Conservation (phyloP, 2,797 vertebrate genomes). For the Poeciliopsis presidionis region DNA sequence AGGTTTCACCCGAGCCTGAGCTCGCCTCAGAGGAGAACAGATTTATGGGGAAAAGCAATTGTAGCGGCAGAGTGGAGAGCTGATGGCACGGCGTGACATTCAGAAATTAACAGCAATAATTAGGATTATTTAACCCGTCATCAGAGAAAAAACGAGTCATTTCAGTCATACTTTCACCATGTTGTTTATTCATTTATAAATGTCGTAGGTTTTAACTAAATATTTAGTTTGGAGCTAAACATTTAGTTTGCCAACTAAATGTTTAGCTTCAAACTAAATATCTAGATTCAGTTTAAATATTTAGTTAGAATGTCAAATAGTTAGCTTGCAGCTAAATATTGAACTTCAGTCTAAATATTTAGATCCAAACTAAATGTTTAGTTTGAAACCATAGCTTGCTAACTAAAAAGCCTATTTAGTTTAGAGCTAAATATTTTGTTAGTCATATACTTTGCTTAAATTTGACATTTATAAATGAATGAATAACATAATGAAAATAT, state of each 20-base stretch:
- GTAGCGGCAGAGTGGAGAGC: constrained; percentile 26
- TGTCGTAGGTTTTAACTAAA: background rate
- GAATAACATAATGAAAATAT: no score
- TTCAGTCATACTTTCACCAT: background rate
- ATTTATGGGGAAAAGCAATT: constrained; percentile 49
- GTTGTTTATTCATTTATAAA: background rate
- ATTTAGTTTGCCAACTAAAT: background rate
- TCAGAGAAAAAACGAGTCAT: background rate
- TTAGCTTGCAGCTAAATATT: no score
- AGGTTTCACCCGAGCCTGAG: constrained; percentile 42
- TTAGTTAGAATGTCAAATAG: no score
- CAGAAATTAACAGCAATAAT: no score
- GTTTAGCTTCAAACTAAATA: background rate
- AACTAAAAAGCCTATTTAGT: no score
- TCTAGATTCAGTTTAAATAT: no score
- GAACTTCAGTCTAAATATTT: no score
- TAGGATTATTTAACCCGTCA: no score
- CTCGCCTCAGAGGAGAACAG: constrained; percentile 34
- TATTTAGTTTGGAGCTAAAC: background rate
- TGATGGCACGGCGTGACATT: constrained; percentile 2
- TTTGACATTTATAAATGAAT: no score
- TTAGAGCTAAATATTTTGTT: no score
- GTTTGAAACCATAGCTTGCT: background rate
- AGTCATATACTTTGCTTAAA: no score
- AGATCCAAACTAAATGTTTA: background rate